Conservation (phyloP, 1,140 invertebrate genomes). For the Pseudobourletiella spinata region DNA sequence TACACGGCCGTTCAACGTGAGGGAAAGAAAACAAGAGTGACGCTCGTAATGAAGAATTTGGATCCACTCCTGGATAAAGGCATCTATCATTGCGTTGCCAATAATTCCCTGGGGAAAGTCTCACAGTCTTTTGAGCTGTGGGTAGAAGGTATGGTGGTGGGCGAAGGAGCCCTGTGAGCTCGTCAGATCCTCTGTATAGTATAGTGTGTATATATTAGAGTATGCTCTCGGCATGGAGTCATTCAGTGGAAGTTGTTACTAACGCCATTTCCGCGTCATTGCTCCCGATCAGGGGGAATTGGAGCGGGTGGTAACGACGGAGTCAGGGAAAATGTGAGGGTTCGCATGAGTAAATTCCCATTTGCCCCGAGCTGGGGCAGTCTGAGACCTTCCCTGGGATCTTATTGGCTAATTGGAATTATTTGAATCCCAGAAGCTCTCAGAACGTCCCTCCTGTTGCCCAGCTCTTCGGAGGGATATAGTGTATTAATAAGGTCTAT, state of each 20-base stretch:
- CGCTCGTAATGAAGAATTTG: constrained; percentile 28
- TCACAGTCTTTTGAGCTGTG: constrained; percentile 19
- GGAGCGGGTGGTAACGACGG: too few species aligned
- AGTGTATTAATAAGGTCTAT: too few species aligned
- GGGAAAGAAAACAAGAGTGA: constrained; percentile 20
- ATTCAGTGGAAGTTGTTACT: neutral
- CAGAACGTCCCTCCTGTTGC: too few species aligned
- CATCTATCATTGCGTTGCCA: constrained; percentile 23
- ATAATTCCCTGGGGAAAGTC: constrained; percentile 27
- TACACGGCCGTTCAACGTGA: constrained; percentile 21
- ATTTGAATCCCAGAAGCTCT: too few species aligned
- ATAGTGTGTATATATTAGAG: neutral
- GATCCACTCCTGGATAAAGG: constrained; percentile 18
- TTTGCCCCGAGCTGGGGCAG: too few species aligned
- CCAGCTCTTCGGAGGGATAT: too few species aligned
- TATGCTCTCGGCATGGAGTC: neutral
- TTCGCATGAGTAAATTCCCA: too few species aligned
- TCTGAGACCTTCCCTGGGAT: too few species aligned
- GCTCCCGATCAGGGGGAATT: too few species aligned
- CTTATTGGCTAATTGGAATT: too few species aligned
- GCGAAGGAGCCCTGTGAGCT: neutral
- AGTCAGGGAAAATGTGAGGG: too few species aligned
- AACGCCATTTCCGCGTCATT: neutral
- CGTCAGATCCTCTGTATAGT: neutral
- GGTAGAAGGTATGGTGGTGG: constrained; percentile 30